These are phyloP conservation scores for Agriopis aurantiaria DNA, from an alignment of 2,888 invertebrate species.

Conservation along the genomic window DNA sequence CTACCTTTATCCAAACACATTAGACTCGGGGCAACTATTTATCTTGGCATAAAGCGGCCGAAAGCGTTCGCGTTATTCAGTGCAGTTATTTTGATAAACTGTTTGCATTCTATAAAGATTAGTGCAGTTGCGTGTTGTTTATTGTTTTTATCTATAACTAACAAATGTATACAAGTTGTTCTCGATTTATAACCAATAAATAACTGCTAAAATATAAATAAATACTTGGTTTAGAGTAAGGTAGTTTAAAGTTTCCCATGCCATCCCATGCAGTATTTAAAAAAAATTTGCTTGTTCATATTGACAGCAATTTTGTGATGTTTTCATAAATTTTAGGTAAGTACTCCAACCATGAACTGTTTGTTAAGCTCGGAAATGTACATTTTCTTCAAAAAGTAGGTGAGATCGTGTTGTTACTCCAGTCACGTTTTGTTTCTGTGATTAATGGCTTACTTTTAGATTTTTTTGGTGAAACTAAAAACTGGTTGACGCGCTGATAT, in stretches of 20 bases:
- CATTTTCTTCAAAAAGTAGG: conserved; percentile 21
- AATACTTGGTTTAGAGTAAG: neutral
- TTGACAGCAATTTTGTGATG: neutral
- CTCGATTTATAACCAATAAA: neutral
- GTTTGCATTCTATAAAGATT: conserved; percentile 66
- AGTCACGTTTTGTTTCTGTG: conserved; percentile 46
- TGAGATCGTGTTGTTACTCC: conserved; percentile 26
- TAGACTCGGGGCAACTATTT: conserved; percentile 75
- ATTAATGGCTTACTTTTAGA: conserved; percentile 49
- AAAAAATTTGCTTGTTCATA: neutral
- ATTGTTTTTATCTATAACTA: conserved; percentile 55
- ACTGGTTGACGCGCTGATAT: conserved; percentile 51
- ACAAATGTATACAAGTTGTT: conserved; percentile 42
- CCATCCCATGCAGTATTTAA: neutral
- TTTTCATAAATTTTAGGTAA: neutral
- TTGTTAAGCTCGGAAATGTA: conserved; percentile 13
- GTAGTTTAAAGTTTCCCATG: neutral
- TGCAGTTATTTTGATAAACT: conserved; percentile 71
- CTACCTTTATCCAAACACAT: conserved; percentile 72
- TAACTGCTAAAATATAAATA: neutral
- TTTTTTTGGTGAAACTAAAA: conserved; percentile 39
- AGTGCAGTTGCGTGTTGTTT: conserved; percentile 53
- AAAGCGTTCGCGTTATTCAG: conserved; percentile 66
- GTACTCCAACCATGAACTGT: conserved; percentile 9
- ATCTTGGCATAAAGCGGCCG: conserved; percentile 71